Percentiles rank a stretch among this genome's conserved stretches.
Conservation (phyloP, 2,888 invertebrate species). For the Piscicola geometra region DNA sequence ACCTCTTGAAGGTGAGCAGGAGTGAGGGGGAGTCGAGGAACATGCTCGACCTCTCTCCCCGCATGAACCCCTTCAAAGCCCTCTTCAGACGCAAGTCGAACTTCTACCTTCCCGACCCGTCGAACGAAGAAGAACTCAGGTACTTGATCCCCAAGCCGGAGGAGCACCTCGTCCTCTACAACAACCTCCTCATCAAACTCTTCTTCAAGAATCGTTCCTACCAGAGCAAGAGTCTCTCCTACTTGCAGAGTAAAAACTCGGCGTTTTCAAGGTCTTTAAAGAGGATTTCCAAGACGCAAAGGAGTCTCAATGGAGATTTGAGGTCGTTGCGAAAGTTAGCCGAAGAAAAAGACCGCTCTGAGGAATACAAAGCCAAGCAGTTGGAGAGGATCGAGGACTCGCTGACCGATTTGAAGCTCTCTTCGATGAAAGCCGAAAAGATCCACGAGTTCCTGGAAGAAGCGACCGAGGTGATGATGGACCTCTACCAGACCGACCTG, state of each 20-base stretch:
- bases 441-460: not conserved
- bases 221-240: not conserved
- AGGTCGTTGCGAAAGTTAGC: not conserved
- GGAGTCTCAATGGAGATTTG: not conserved
- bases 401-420: not conserved
- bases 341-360: not conserved
- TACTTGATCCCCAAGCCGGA: slow-evolving; percentile 1
- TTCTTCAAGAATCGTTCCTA: not conserved
- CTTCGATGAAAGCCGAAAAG: not conserved
- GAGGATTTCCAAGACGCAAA: not conserved
- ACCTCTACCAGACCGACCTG: not conserved
- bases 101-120: slow-evolving; percentile 9
- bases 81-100: not conserved
- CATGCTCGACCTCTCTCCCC: not conserved
- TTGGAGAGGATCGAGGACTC: not conserved
- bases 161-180: slow-evolving; percentile 12
- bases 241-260: not conserved
- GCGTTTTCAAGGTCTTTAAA: not conserved
- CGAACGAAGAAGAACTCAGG: not conserved
- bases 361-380: not conserved
- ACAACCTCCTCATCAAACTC: slow-evolving; percentile 14
- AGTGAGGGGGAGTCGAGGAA: slow-evolving; percentile 8
- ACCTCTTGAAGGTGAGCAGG: not conserved
- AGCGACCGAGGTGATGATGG: not conserved
- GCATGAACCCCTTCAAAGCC: not conserved